Evolutionary conservation across 2,888 invertebrate species (phyloP).

Genomic region (Tenthredo livida): DNA sequence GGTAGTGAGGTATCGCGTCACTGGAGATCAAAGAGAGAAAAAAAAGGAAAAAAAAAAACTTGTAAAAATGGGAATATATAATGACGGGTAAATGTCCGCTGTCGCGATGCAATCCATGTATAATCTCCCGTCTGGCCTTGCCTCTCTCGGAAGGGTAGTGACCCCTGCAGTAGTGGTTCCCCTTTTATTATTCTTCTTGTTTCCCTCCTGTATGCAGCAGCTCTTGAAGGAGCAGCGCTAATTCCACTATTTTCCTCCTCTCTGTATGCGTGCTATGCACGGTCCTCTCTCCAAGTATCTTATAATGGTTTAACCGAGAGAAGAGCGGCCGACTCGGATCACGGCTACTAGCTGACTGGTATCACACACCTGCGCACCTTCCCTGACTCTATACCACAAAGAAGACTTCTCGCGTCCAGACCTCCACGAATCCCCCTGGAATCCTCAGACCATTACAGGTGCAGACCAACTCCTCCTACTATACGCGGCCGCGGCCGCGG

Average conservation of each 20-base stretch:
- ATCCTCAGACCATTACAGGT: conserved; percentile 46
- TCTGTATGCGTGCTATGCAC: background rate
- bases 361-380: conserved; percentile 42
- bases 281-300: background rate
- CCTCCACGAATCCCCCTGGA: conserved; percentile 42
- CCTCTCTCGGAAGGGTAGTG: conserved; percentile 41
- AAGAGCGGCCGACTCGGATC: conserved; percentile 38
- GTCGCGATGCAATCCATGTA: conserved; percentile 35
- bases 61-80: background rate
- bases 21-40: no score
- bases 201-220: conserved; percentile 31
- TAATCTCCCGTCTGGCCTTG: conserved; percentile 39
- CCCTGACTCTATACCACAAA: conserved; percentile 14
- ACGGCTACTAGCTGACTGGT: conserved; percentile 36
- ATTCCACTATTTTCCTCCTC: conserved; percentile 25
- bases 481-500: background rate
- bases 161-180: conserved; percentile 14
- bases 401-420: conserved; percentile 8
- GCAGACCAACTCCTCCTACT: conserved; percentile 37
- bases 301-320: conserved; percentile 6
- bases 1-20: background rate
- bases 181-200: conserved; percentile 19
- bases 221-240: background rate
- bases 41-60: background rate
- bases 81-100: conserved; percentile 22